These are phyloP conservation scores for Coilia nasus DNA, from an alignment of 2,797 vertebrate species.

Conservation along the genomic window DNA sequence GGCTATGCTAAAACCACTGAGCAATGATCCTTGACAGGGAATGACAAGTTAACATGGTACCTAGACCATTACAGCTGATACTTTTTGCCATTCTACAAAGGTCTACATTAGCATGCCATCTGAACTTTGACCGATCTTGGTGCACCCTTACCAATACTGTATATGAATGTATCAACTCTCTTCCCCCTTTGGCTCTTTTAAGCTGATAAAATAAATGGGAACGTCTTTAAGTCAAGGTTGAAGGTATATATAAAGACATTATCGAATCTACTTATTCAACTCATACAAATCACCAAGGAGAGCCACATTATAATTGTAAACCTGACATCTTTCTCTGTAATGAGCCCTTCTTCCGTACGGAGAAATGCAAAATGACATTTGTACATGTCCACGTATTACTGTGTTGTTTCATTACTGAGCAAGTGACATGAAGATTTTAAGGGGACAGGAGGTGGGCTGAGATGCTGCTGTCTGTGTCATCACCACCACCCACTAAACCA, in stretches of 20 bases:
- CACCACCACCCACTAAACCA: constrained; percentile 39
- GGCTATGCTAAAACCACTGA: neutral
- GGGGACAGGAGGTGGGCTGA: neutral
- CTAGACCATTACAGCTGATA: constrained; percentile 1
- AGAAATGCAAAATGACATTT: constrained; percentile 48
- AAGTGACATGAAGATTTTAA: constrained; percentile 26
- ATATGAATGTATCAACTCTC: constrained; percentile 55
- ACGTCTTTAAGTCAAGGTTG: constrained; percentile 75
- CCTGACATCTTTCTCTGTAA: constrained; percentile 49
- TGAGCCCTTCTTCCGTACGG: constrained; percentile 42
- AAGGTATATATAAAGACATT: constrained; percentile 63
- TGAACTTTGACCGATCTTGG: neutral
- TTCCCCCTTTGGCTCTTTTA: constrained; percentile 57
- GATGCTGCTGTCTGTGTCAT: constrained; percentile 25
- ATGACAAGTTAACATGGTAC: neutral
- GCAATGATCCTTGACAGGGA: neutral
- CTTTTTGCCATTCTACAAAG: neutral
- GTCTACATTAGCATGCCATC: neutral
- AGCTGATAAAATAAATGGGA: constrained; percentile 64
- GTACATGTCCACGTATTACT: constrained; percentile 16
- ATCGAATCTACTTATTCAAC: constrained; percentile 68
- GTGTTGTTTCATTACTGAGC: constrained; percentile 34
- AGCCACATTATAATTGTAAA: constrained; percentile 58
- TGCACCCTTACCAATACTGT: neutral
- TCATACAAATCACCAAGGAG: constrained; percentile 60